Evolutionary conservation across 1,140 invertebrate genomes (phyloP).

Genomic region (Lycorma delicatula): DNA sequence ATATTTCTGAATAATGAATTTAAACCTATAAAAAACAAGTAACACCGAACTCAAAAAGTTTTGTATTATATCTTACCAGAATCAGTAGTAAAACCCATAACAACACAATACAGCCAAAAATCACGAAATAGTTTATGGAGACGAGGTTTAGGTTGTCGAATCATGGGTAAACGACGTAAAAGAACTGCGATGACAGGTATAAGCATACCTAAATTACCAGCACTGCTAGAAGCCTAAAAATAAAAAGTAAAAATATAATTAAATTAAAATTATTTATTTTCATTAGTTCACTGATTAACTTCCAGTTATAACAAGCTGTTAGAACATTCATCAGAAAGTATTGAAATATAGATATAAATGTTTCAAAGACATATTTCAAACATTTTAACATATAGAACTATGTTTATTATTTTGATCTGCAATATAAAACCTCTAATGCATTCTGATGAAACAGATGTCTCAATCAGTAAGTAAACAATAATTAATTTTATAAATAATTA

Average conservation of each 20-base stretch:
- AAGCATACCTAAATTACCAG: constrained; percentile 92
- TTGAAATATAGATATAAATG: too few relatives aligned
- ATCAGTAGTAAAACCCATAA: constrained; percentile 92
- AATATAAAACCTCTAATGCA: too few relatives aligned
- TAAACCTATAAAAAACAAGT: constrained; percentile 3
- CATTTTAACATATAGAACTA: too few relatives aligned
- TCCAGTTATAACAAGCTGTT: too few relatives aligned
- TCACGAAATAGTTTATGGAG: constrained; percentile 96
- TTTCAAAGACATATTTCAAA: too few relatives aligned
- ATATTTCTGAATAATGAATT: neutral
- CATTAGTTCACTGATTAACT: too few relatives aligned
- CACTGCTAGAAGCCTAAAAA: constrained; percentile 74
- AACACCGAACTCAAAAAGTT: neutral
- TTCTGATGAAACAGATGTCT: too few relatives aligned
- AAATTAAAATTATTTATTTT: too few relatives aligned
- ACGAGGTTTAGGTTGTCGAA: constrained; percentile 84
- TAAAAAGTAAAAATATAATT: constrained; percentile 9
- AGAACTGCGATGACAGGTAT: constrained; percentile 93
- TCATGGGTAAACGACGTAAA: constrained; percentile 77
- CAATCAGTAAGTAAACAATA: too few relatives aligned
- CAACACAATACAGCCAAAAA: constrained; percentile 99
- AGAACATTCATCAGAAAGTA: too few relatives aligned
- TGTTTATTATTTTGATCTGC: too few relatives aligned
- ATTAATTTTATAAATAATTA: too few relatives aligned
- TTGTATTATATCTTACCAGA: constrained; percentile 45